phyloP scores from a whole-genome alignment of 2,113 vertebrate species.

The Beaufortia kweichowensis region DNA sequence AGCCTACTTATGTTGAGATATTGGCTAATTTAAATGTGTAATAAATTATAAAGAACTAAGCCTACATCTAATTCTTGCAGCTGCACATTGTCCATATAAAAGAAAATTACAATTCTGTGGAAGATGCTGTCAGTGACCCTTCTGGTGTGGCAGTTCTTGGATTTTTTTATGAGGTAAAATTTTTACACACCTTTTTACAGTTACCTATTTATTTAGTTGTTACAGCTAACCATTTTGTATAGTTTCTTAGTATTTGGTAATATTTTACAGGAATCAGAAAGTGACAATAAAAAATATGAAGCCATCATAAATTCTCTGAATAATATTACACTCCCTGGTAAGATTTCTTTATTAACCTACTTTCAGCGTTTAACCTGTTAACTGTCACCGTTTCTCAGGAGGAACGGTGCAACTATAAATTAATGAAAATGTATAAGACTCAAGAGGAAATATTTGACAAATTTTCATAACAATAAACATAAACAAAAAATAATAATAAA shows the following conservation, averaged over 20 bases:
- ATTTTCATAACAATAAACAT: no score
- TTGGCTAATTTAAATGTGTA: neutral
- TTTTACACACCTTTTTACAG: neutral
- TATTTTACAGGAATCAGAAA: slow-evolving; percentile 60
- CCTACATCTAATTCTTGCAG: slow-evolving; percentile 59
- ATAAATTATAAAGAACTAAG: neutral
- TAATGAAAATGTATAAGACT: no score
- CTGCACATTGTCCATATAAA: slow-evolving; percentile 85
- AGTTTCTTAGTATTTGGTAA: neutral
- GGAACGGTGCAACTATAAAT: no score
- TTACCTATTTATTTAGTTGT: no score
- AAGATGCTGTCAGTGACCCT: slow-evolving; percentile 46
- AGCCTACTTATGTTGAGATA: neutral
- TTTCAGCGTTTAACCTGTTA: slow-evolving; percentile 5
- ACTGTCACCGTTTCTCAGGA: no score
- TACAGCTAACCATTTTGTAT: neutral
- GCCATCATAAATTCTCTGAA: slow-evolving; percentile 61
- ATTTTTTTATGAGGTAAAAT: slow-evolving; percentile 80
- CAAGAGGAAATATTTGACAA: no score
- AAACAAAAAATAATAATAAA: no score
- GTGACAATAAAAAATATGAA: slow-evolving; percentile 64
- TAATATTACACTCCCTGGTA: slow-evolving; percentile 56
- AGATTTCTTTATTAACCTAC: slow-evolving; percentile 39
- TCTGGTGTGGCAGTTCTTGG: slow-evolving; percentile 79
- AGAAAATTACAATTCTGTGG: slow-evolving; percentile 34